Conservation (phyloP, 1,140 invertebrate species). For the Pemphigus obesinymphae region DNA sequence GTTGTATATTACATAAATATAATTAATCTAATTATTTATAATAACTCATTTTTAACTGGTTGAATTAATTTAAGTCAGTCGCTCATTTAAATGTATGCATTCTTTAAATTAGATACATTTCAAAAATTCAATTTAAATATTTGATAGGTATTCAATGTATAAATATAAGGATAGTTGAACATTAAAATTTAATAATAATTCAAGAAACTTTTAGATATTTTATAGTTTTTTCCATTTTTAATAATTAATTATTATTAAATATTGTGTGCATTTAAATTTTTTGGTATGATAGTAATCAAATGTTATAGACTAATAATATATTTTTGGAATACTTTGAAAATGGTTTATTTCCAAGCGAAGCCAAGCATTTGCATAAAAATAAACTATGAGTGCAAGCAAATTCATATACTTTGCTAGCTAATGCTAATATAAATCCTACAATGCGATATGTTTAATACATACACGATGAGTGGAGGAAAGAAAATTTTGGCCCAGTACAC, state of each 20-base stretch:
- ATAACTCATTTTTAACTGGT: neutral
- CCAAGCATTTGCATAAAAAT: conserved; percentile 8
- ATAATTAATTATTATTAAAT: neutral
- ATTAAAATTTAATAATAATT: neutral
- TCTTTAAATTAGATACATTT: neutral
- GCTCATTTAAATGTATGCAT: neutral
- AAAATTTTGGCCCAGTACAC: neutral
- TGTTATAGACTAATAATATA: neutral
- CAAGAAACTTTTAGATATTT: neutral
- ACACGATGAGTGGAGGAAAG: conserved; percentile 3
- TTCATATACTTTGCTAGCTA: conserved; percentile 9
- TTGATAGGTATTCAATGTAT: neutral
- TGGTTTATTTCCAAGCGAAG: neutral
- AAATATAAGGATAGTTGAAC: neutral
- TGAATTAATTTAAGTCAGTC: neutral
- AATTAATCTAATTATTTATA: neutral
- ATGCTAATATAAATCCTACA: conserved; percentile 10
- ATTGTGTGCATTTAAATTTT: neutral
- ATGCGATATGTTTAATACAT: neutral
- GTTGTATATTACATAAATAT: neutral
- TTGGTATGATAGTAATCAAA: neutral
- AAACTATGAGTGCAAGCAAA: neutral
- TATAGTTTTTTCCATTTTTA: neutral
- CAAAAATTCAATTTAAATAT: neutral
- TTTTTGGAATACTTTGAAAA: conserved; percentile 9